phyloP scores from a whole-genome alignment of 2,888 invertebrate genomes.

The Masnerella sp. region DNA sequence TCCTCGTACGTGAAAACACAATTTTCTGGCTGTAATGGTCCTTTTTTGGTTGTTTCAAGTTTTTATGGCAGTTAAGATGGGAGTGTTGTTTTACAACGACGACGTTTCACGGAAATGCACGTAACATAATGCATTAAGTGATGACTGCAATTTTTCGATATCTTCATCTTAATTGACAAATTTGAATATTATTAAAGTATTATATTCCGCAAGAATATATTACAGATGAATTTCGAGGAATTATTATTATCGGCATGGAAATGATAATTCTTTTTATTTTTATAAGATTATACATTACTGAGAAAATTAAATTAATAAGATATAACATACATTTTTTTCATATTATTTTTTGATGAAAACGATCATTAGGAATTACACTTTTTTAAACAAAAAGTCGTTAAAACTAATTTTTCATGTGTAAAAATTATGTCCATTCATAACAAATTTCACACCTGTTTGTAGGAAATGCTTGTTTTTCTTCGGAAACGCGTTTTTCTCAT shows the following conservation, averaged over 20 bases:
- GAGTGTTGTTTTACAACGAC: background rate
- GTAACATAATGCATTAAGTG: background rate
- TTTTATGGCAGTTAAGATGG: background rate
- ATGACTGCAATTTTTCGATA: no score
- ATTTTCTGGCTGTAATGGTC: slow-evolving; percentile 3
- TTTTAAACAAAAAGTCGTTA: no score
- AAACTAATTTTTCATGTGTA: background rate
- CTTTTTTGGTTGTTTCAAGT: background rate
- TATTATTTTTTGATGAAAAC: background rate
- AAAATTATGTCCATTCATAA: background rate
- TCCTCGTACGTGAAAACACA: slow-evolving; percentile 13
- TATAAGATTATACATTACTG: no score
- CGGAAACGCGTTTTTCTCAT: slow-evolving; percentile 3
- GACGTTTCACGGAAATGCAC: background rate
- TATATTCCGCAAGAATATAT: no score
- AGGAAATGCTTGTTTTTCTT: background rate
- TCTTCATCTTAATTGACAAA: no score
- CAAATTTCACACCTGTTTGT: background rate
- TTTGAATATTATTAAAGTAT: no score
- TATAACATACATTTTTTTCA: background rate
- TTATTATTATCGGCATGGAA: background rate
- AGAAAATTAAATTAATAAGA: no score
- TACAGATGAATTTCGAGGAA: no score
- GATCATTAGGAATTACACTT: no score
- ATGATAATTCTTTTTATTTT: background rate